phyloP scores from a whole-genome alignment of 1,140 invertebrate species.

The Globodera ellingtonae region DNA sequence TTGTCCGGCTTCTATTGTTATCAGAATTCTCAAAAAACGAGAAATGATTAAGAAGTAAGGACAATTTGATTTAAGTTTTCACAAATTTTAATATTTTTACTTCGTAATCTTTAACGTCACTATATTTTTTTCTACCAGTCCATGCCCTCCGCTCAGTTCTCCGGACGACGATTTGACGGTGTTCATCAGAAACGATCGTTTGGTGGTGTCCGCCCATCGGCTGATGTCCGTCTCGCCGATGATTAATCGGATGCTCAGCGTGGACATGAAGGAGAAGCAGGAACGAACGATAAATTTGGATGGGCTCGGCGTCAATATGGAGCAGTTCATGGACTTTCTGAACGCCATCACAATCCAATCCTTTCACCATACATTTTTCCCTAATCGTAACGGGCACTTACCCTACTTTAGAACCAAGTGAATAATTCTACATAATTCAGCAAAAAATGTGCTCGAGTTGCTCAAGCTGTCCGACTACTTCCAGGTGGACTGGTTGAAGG shows the following conservation, averaged over 20 bases:
- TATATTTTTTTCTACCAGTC: too few relatives aligned
- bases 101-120: too few relatives aligned
- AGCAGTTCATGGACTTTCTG: not conserved
- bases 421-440: not conserved
- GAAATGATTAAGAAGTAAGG: not conserved
- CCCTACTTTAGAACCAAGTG: not conserved
- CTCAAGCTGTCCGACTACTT: not conserved
- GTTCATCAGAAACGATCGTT: not conserved
- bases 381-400: not conserved
- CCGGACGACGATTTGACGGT: not conserved
- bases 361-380: not conserved
- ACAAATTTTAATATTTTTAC: not conserved
- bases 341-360: not conserved
- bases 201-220: not conserved
- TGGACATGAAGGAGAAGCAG: not conserved
- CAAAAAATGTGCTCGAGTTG: not conserved
- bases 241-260: not conserved
- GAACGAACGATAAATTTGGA: not conserved
- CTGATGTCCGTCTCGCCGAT: not conserved
- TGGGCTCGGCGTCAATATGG: not conserved
- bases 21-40: not conserved
- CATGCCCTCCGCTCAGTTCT: not conserved
- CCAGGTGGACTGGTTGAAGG: not conserved
- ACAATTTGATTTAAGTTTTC: not conserved
- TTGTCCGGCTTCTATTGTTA: not conserved